Evolutionary conservation across 1,140 invertebrate species (phyloP).

Genomic region (Psilanteris sp.): DNA sequence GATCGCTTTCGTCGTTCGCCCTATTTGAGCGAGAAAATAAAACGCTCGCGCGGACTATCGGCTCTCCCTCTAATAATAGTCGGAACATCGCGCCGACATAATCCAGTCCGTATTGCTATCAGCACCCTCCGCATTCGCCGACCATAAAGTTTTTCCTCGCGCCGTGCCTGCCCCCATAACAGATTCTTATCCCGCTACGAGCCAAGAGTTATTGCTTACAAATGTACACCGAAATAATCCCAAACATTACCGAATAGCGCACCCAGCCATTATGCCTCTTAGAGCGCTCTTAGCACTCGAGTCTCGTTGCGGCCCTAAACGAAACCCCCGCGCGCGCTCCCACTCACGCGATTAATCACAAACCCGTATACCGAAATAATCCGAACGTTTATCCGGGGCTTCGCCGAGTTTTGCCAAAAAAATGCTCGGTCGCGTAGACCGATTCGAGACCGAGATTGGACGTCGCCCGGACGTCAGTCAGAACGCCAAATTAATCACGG

Average conservation of each 20-base stretch:
- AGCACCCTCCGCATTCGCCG: neutral
- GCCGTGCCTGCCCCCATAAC: slow-evolving; percentile 4
- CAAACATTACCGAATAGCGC: slow-evolving; percentile 17
- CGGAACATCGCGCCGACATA: slow-evolving; percentile 13
- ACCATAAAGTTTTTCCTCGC: slow-evolving; percentile 23
- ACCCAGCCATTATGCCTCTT: slow-evolving; percentile 28
- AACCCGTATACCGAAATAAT: slow-evolving; percentile 13
- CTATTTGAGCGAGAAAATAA: no score
- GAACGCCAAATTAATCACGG: no score
- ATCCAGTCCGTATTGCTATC: slow-evolving; percentile 23
- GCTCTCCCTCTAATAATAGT: slow-evolving; percentile 27
- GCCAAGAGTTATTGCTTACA: slow-evolving; percentile 44
- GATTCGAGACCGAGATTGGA: neutral
- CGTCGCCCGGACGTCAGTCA: neutral
- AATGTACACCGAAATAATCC: slow-evolving; percentile 45
- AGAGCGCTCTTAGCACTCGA: slow-evolving; percentile 15
- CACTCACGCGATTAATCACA: slow-evolving; percentile 23
- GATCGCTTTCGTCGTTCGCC: no score
- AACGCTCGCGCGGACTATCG: neutral
- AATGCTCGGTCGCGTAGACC: neutral
- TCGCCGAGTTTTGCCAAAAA: neutral
- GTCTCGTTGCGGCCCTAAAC: slow-evolving; percentile 6
- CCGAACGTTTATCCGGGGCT: neutral
- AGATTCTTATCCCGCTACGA: slow-evolving; percentile 21
- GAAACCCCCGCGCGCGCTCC: neutral